Evolutionary conservation across 1,140 invertebrate species (phyloP).

Genomic region (Tetraneura akinire): DNA sequence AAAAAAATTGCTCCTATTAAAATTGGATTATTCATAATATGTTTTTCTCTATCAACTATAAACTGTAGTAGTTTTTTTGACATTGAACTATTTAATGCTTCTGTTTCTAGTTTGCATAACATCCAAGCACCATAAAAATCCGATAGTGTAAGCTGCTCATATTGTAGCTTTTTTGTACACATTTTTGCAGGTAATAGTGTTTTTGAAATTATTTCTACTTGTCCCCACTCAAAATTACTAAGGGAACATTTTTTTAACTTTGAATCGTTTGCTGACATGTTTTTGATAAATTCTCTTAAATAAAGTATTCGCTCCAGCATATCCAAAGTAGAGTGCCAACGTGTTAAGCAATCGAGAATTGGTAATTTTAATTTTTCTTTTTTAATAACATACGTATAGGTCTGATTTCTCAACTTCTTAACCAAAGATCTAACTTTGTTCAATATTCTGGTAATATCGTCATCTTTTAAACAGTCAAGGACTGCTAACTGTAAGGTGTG

Average conservation of each 20-base stretch:
- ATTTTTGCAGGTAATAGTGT: too few species aligned
- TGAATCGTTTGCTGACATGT: background rate
- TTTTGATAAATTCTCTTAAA: background rate
- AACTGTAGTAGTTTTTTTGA: too few species aligned
- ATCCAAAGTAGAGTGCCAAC: background rate
- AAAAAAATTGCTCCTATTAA: background rate
- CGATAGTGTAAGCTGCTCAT: too few species aligned
- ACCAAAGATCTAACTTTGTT: background rate
- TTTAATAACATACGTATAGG: too few species aligned
- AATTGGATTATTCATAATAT: background rate
- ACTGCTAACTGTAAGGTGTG: constrained; percentile 11
- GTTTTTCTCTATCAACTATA: too few species aligned
- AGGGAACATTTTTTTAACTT: background rate
- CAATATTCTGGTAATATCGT: background rate
- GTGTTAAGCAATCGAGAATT: too few species aligned
- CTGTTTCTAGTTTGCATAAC: background rate
- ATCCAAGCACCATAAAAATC: background rate
- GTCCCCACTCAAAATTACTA: too few species aligned
- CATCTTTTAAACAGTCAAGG: background rate
- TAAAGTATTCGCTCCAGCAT: background rate
- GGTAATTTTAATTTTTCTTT: too few species aligned
- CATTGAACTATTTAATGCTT: background rate
- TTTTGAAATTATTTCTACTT: too few species aligned
- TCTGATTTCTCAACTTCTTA: background rate
- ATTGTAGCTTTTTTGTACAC: too few species aligned